phyloP scores from a whole-genome alignment of 2,888 invertebrate species.

The Thymelicus lineola region DNA sequence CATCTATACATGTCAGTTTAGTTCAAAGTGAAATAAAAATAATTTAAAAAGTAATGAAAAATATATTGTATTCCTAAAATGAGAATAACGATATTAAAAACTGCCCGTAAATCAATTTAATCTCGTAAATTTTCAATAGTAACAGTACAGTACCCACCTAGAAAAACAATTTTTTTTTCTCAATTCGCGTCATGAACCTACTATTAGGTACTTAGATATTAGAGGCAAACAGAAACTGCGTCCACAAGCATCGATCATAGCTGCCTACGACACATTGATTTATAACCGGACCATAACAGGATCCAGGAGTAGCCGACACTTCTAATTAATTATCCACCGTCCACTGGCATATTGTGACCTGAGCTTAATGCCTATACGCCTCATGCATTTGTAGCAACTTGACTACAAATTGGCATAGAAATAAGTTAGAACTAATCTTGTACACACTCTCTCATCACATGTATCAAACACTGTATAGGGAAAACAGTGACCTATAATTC shows the following conservation, averaged over 20 bases:
- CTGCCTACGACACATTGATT: slow-evolving; percentile 35
- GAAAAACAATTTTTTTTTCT: background rate
- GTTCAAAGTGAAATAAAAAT: background rate
- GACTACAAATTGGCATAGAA: background rate
- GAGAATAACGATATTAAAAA: too few species aligned
- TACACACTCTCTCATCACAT: too few species aligned
- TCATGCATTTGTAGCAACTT: background rate
- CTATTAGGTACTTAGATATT: background rate
- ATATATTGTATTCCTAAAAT: too few species aligned
- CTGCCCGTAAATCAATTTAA: too few species aligned
- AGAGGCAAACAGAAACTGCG: slow-evolving; percentile 15
- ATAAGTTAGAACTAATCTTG: too few species aligned
- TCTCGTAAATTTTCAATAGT: too few species aligned
- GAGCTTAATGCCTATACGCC: background rate
- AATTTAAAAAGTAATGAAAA: too few species aligned
- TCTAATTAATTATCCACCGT: slow-evolving; percentile 30
- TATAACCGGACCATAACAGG: slow-evolving; percentile 31
- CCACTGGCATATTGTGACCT: slow-evolving; percentile 28
- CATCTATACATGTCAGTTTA: background rate
- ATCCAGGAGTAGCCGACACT: slow-evolving; percentile 28
- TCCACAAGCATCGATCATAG: slow-evolving; percentile 32
- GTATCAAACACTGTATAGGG: too few species aligned
- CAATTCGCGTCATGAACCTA: background rate
- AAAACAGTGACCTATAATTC: too few species aligned
- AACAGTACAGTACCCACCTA: too few species aligned